Base-by-base conservation (phyloP, 2,113 vertebrate genomes). In the Myotis davidii region DNA sequence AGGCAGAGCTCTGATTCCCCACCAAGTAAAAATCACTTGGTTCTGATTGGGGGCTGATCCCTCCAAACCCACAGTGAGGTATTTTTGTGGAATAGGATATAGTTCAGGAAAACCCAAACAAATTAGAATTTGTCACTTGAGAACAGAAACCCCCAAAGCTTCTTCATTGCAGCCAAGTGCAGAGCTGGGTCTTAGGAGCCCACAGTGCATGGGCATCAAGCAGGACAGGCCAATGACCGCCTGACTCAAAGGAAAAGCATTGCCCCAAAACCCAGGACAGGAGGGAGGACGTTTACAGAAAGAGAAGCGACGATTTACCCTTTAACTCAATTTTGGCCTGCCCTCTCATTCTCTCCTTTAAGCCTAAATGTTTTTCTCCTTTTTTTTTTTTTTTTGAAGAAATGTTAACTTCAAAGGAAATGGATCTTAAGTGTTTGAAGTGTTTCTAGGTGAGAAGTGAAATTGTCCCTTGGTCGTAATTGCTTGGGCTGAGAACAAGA, bases 361-460 rank as follows among this genome's bases (percentile, higher is more conserved):
- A 76, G 59, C 50, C 65, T 73, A 90, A 81, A 61, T 67, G 39
- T 83, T 83, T 64, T 12, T 42, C 81, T 74, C 39, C 42, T 8
- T 42, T 42, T 59, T 59, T 59, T 59, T 59, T 50, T 37, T 56
- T 78, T 76, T 72, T 84, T 11, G 9, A 91, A 93, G 74, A 6
- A 91, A 90, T 90, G 91, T 90, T 61, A 97, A 87, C 83, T 42
- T 76, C 45, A 72, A 93, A 87, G 25, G 45, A 96, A 97, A 88
- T 77, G 67, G 82, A 85, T 92, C 76, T 88, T 54, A 72, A 72
- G 84, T 88, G 45, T 74, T 87, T 84, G 45, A 52, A 77, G 84
- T 83, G 82, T 88, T 87, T 88, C 92, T 85, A 54, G 79, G 94
- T 67, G 76, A 95, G 85, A 92, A 85, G 92, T 81, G 52, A 79